Evolutionary conservation across 2,888 invertebrate genomes (phyloP).

Genomic region (Pilophorus perplexus): DNA sequence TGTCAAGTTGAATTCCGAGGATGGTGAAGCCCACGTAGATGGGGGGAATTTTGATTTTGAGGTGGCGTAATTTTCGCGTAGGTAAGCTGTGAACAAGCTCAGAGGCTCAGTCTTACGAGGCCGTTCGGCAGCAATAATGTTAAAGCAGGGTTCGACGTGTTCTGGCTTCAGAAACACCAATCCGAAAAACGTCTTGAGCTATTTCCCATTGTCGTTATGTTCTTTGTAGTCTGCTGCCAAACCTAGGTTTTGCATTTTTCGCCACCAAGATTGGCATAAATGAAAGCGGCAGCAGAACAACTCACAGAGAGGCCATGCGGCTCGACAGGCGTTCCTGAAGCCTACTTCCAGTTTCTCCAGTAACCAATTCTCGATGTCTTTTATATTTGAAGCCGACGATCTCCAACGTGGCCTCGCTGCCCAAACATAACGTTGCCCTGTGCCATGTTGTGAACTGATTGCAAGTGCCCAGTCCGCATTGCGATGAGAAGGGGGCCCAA

Average conservation of each 20-base stretch:
- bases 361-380: no score
- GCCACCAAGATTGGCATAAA: constrained; percentile 12
- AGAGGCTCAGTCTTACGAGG: constrained; percentile 11
- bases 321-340: constrained; percentile 12
- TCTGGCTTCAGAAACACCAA: neutral
- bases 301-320: no score
- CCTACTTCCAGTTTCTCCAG: constrained; percentile 8
- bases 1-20: no score
- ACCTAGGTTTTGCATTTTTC: constrained; percentile 6
- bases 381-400: no score
- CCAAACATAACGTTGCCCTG: no score
- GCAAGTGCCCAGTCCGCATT: no score
- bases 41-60: neutral
- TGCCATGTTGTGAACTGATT: no score
- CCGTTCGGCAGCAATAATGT: neutral
- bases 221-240: constrained; percentile 9
- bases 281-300: constrained; percentile 5
- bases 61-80: neutral
- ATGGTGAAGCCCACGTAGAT: no score
- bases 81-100: neutral
- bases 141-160: constrained; percentile 1
- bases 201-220: constrained; percentile 12
- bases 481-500: no score
- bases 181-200: constrained; percentile 7
- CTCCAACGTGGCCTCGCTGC: no score